Evolutionary conservation across 2,888 invertebrate species (phyloP), one percentile per base, ranked within the genome.

Genomic region (Phasia obesa): DNA sequence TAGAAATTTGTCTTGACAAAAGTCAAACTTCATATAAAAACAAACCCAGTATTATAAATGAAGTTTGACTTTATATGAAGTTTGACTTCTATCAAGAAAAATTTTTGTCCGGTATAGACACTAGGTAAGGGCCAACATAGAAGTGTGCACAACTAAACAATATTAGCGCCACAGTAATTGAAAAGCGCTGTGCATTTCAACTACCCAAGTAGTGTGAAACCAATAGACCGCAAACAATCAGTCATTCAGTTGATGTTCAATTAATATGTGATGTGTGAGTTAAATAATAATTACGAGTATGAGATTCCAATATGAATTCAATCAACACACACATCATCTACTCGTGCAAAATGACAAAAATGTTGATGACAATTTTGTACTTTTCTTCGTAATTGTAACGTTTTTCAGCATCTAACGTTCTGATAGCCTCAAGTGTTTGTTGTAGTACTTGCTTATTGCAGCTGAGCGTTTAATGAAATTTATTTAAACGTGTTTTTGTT

Each of bases 141-240:
- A 19, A 49, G 9, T 49, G 19, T 21, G 13, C 23, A 13, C 4
- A 59, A 13, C 4, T 59, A 13, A 35, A n/a, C 60, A 60, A 21
- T 47, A 47, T 44, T 17, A 35, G 23, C 51, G 51, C 2, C 21
- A 21, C 13, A 70, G 13, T 65, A 67, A 77, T 53, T 69, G 35
- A 69, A 69, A 62, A 42, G 42, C 69, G 67, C 42, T 67, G 49
- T 65, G 75, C 49, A 67, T 53, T 51, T 59, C 25, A 69, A 70
- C 60, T 31, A 53, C 3, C 11, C 44, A n/a, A 47, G 19, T 47
- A 47, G 69, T 77, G 70, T 77, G 44, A 62, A 64, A 79, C 19
- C 59, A 79, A 73, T 73, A 49, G 59, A 67, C 19, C 27, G 21
- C 17, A 47, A 55, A 15, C 49, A 49, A n/a, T 35, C 35, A 47